These are phyloP conservation scores for Aegotheles bennettii DNA, from an alignment of 2,113 vertebrate species.

Conservation along the genomic window DNA sequence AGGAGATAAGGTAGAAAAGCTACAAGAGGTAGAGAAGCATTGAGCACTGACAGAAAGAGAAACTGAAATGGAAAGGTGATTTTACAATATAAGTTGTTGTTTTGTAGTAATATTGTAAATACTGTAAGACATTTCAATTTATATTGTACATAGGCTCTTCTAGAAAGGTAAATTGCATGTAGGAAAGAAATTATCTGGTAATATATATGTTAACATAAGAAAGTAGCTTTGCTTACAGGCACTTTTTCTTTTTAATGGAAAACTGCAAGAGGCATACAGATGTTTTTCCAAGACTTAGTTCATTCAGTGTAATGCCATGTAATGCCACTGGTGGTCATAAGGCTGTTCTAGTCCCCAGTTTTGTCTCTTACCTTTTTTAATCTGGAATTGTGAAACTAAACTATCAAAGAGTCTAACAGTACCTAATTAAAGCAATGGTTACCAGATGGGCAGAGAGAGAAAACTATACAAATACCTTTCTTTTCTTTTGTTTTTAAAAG, in stretches of 20 bases:
- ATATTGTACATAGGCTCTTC: not conserved
- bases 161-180: not conserved
- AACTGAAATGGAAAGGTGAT: not conserved
- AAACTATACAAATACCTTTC: not conserved
- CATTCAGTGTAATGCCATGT: not conserved
- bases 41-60: not conserved
- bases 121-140: not conserved
- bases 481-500: not conserved
- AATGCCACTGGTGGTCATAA: not conserved
- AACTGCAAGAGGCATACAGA: not conserved
- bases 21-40: not conserved
- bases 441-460: not conserved
- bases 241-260: not conserved
- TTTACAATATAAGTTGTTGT: not conserved
- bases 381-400: not conserved
- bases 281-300: not conserved
- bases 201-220: not conserved
- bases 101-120: not conserved
- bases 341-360: not conserved
- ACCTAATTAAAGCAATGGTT: not conserved
- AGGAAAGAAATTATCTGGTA: not conserved
- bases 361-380: not conserved
- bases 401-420: not conserved
- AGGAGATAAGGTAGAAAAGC: not conserved
- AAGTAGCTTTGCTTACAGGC: not conserved